Evolutionary conservation across 2,797 vertebrate species (phyloP), one percentile per base, ranked within the genome.

Genomic region (Hapalemur alaotrensis): DNA sequence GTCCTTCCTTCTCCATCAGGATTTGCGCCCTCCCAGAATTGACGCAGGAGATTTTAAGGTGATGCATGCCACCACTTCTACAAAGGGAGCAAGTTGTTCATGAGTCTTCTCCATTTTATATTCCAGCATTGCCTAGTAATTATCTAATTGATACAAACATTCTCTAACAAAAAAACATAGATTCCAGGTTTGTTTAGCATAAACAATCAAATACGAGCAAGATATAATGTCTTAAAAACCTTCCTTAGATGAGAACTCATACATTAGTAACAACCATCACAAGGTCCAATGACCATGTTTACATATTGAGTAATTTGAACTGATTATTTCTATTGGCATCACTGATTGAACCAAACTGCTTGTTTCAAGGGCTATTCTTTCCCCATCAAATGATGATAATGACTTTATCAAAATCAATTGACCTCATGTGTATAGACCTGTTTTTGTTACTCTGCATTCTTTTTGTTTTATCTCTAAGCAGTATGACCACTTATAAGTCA

Each of bases 381-480:
- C 43, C 38, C 38, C 9, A 72, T 50, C 61, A 67, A 78, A 93
- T 48, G 65, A 57, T 41, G 76, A 30, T 63, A 38, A 91, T n/a
- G 13, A 91, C 48, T 87, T 89, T 59, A 87, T 87, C 57, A 85
- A 80, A 89, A 48, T 83, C 61, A 78, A 83, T 65, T 76, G 50
- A 78, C 76, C 32, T 32, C 50, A 73, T 10, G 38, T 35, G 3
- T n/a, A 12, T 82, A 46, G n/a, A 22, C 23, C n/a, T 38, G 5
- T 52, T 52, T 67, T 52, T 13, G 38, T 52, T 35, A 54, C 35
- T 84, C 76, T 14, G 38, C 32, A 73, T 79, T 89, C 54, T 59
- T 91, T 73, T 61, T 59, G 48, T 76, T 94, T 73, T 22, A 38
- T 88, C 35, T 94, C 91, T 90, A 83, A 95, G 69, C 46, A 14